Percentiles rank a stretch among this genome's conserved stretches.
Conservation (phyloP, 2,113 vertebrate species). For the Hylia prasina region DNA sequence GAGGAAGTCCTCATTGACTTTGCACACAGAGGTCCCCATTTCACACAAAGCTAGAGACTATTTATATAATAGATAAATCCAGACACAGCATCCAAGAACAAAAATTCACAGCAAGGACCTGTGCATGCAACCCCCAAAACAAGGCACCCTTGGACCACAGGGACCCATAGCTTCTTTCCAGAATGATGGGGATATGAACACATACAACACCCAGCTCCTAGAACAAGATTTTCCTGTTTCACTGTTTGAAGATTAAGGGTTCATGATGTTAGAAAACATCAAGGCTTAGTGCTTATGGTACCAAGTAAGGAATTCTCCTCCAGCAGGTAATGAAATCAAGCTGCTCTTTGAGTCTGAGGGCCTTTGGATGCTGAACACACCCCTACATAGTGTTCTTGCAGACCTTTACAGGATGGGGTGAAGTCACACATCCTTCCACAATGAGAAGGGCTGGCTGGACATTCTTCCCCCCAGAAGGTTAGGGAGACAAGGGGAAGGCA, state of each 20-base stretch:
- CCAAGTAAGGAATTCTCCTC: background rate
- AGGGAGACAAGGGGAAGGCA: background rate
- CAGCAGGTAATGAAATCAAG: background rate
- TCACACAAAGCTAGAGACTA: background rate
- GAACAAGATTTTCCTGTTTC: background rate
- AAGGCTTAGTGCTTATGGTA: background rate
- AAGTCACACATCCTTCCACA: background rate
- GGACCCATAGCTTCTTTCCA: background rate
- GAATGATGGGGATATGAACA: background rate
- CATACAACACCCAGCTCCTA: background rate
- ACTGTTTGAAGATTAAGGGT: background rate
- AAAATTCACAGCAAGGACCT: background rate
- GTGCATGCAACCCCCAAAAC: background rate
- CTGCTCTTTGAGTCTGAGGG: background rate
- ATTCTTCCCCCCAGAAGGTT: background rate
- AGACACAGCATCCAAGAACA: background rate
- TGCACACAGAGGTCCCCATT: background rate
- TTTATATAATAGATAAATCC: background rate
- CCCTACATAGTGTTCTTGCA: background rate
- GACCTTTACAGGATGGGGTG: background rate
- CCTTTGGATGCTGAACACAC: background rate
- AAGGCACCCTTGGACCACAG: fast-evolving
- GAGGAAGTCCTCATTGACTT: background rate
- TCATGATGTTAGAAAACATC: background rate
- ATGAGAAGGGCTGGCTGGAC: background rate